Percentiles rank a stretch among this genome's conserved stretches.
Conservation (phyloP, 2,113 vertebrate genomes). For the Gnathonemus longibarbis region DNA sequence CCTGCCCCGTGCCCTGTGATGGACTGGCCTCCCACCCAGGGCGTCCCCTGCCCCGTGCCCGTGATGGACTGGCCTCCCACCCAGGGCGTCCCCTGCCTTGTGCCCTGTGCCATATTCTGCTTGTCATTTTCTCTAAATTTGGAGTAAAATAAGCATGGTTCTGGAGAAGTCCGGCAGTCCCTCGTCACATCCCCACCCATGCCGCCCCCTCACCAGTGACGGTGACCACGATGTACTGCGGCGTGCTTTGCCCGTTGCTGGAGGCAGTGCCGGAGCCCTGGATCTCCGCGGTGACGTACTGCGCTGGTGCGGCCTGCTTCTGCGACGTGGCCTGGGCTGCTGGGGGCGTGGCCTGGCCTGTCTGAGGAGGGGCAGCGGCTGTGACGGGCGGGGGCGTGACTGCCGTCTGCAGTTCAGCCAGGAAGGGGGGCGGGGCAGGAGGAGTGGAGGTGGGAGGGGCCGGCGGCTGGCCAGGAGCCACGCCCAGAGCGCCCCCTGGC, state of each 20-base stretch:
- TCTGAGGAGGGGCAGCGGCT: slow-evolving; percentile 37
- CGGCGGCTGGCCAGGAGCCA: slow-evolving; percentile 49
- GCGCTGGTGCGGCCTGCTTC: slow-evolving; percentile 49
- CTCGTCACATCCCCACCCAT: neutral
- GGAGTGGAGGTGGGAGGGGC: slow-evolving; percentile 48
- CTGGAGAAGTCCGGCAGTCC: neutral
- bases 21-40: neutral
- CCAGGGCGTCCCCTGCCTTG: neutral
- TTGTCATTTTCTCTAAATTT: neutral
- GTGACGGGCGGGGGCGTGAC: slow-evolving; percentile 41
- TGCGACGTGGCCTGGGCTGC: slow-evolving; percentile 43
- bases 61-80: neutral
- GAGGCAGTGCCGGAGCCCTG: slow-evolving; percentile 51
- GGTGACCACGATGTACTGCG: slow-evolving; percentile 84
- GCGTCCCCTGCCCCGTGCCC: neutral
- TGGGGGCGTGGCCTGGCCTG: slow-evolving; percentile 43
- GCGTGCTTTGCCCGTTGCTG: slow-evolving; percentile 58
- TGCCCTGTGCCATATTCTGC: neutral
- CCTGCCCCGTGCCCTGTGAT: neutral
- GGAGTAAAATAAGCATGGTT: neutral
- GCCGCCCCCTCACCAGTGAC: slow-evolving; percentile 71
- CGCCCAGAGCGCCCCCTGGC: slow-evolving; percentile 58
- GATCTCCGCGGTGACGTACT: slow-evolving; percentile 51
- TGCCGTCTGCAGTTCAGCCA: slow-evolving; percentile 60
- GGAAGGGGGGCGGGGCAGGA: slow-evolving; percentile 60